Base-by-base conservation (phyloP, 2,888 invertebrate species). In the Therioaphis trifolii region DNA sequence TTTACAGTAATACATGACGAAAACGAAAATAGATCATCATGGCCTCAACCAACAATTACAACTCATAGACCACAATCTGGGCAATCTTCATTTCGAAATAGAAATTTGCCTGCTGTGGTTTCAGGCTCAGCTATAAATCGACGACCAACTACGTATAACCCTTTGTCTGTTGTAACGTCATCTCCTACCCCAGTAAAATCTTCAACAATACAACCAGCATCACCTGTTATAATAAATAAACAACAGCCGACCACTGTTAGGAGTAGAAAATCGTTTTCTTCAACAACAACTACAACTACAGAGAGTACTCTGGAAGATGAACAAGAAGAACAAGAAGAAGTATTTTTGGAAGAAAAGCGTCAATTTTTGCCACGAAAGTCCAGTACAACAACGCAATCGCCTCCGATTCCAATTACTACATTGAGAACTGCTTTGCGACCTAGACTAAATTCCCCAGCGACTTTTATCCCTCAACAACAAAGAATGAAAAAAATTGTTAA, bases 401-500 rank as follows among this genome's bases (percentile, higher is more conserved):
- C 78, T 43, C n/a, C 52, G 18, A 24, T 79, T 55, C 78, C 78
- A 69, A 55, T 79, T 9, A 79, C 78, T 43, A 79, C 78, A 7
- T 7, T 69, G 15, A 78, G 78, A 24, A 7, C 52, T 7, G 12
- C 68, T 15, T 7, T 78, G n/a, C 68, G 69, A n/a, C 78, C 78
- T 27, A 79, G 43, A 55, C 14, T 79, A 9, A 79, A 79, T 79
- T n/a, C 68, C 18, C n/a, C 69, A 3, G 55, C 27, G 2, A 18
- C 27, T 24, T 40, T 52, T 7, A 9, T 27, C n/a, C 68, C 78
- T 14, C 78, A 79, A 69, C 78, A 79, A 78, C 78, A 79, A 69
- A 52, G 78, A n/a, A 79, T 79, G 78, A 79, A 79, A 55, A 79
- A 79, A 55, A 43, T 79, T 69, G 78, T 79, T 0, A 79, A 79